Evolutionary conservation across 2,797 vertebrate genomes (phyloP), one percentile per base, ranked within the genome.

Genomic region (Arctocebus calabarensis): DNA sequence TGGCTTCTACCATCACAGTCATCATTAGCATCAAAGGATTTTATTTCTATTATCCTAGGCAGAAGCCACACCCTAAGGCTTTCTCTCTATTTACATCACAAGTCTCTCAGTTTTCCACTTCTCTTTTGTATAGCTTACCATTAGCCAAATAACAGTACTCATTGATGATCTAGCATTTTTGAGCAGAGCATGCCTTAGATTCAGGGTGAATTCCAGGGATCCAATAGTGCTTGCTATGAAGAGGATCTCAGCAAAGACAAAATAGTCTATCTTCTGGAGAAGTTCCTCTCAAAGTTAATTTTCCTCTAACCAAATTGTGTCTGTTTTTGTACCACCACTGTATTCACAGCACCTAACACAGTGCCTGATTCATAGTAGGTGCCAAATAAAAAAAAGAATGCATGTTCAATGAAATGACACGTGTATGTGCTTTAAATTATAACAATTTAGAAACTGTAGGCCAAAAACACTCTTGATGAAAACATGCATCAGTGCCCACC

Each of bases 331-430:
- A 4, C 25, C 55, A 52, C 16, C 32, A n/a, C 86, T 59, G 3
- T 29, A 79, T 62, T 90, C 40, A 32, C 20, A 86, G 84, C 32
- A 45, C 79, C 88, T 90, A 94, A 64, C 78, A 73, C 19, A n/a
- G 79, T 13, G 7, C 57, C 27, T 29, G 29, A 43, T 19, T 91
- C 74, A 84, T 64, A 89, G 90, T 17, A 71, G 75, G 71, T 37
- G 14, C 25, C 1, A 1, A 82, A 62, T 34, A 85, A 82, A 79
- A 81, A 77, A 87, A 66, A 0, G 22, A 84, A 70, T 59, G 25
- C 8, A 25, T 82, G 86, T 84, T 92, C 91, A 94, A 96, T 91
- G 85, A 97, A 77, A 59, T 37, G 81, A 55, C 66, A 73, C n/a
- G 23, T 19, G 0, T 70, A 20, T 16, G 77, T 7, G 61, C 88